These are phyloP conservation scores for Clepsis dumicolana DNA, from an alignment of 2,888 invertebrate species.

Conservation along the genomic window DNA sequence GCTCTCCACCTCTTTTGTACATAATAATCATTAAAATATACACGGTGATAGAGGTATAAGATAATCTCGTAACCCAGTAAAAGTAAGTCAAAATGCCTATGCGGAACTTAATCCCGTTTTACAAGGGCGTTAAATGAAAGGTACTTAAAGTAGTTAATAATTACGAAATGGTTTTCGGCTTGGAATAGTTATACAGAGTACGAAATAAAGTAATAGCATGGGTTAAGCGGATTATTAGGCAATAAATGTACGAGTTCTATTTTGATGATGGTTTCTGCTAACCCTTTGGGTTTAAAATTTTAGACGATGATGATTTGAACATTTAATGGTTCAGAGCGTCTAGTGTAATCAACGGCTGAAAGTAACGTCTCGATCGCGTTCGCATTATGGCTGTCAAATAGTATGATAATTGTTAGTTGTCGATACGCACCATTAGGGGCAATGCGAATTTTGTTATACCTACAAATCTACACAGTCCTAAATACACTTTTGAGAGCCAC, in stretches of 20 bases:
- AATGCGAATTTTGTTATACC: no score
- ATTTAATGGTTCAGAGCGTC: no score
- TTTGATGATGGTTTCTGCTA: neutral
- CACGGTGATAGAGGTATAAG: neutral
- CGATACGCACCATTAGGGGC: no score
- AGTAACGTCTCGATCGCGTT: no score
- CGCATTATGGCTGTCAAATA: no score
- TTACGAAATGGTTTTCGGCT: constrained; percentile 9
- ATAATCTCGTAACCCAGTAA: constrained; percentile 12
- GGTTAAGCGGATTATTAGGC: neutral
- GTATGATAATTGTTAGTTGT: no score
- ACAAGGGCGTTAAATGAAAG: neutral
- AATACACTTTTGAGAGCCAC: no score
- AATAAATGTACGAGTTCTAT: neutral
- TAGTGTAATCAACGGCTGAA: no score
- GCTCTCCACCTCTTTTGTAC: no score
- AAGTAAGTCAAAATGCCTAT: constrained; percentile 22
- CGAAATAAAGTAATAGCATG: neutral
- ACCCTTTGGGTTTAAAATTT: no score
- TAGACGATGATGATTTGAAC: no score
- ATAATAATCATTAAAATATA: neutral
- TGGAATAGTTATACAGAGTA: neutral
- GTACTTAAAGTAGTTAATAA: constrained; percentile 9
- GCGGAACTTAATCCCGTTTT: constrained; percentile 12
- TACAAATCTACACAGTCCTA: no score